phyloP scores from a whole-genome alignment of 1,140 invertebrate genomes.

The Pteromalus puparum region DNA sequence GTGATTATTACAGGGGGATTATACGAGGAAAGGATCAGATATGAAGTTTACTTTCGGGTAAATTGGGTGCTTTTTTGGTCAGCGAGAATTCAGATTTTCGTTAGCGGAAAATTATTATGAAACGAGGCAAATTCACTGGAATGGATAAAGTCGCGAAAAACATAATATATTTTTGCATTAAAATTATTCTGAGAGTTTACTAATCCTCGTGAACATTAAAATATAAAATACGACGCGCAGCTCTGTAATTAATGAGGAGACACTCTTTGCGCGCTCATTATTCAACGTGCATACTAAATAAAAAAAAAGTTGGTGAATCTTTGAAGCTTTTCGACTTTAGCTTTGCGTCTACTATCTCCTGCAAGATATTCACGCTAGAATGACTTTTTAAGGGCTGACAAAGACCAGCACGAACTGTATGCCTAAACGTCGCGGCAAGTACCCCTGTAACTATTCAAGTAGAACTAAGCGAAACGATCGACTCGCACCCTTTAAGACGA shows the following conservation, averaged over 20 bases:
- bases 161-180: too few relatives aligned
- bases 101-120: too few relatives aligned
- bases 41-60: neutral
- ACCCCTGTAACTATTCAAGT: conserved; percentile 33
- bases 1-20: neutral
- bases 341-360: neutral
- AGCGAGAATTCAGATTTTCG: too few relatives aligned
- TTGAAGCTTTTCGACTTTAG: too few relatives aligned
- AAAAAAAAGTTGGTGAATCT: neutral
- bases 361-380: neutral
- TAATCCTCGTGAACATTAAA: too few relatives aligned
- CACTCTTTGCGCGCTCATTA: too few relatives aligned
- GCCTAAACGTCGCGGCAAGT: neutral
- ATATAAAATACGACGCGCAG: too few relatives aligned
- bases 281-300: neutral
- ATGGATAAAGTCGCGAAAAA: too few relatives aligned
- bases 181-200: too few relatives aligned
- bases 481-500: conserved; percentile 7
- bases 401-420: neutral
- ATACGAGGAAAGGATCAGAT: neutral
- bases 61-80: neutral
- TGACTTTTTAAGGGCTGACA: neutral
- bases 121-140: too few relatives aligned
- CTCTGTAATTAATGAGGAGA: too few relatives aligned
- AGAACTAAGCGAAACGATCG: conserved; percentile 40